phyloP scores from a whole-genome alignment of 2,888 invertebrate species.

The Ennomos quercinarius region DNA sequence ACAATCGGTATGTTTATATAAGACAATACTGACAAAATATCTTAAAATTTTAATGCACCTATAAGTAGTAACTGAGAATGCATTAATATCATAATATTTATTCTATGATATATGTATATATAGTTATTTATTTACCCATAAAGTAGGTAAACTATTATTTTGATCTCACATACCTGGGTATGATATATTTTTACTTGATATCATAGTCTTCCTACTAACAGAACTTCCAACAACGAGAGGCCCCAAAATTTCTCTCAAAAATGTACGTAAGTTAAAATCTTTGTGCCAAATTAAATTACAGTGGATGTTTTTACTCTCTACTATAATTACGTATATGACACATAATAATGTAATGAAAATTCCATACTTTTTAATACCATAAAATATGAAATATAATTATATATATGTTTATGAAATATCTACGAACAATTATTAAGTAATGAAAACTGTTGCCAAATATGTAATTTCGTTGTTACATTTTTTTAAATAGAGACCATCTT shows the following conservation, averaged over 20 bases:
- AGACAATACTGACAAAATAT: conserved; percentile 25
- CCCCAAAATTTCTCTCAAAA: conserved; percentile 2
- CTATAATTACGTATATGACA: no score
- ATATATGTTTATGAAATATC: no score
- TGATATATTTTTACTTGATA: conserved; percentile 17
- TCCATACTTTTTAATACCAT: no score
- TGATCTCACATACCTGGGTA: conserved; percentile 25
- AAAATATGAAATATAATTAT: no score
- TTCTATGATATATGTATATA: background rate
- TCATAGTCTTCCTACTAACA: conserved; percentile 29
- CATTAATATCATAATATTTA: conserved; percentile 3
- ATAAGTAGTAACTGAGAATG: conserved; percentile 5
- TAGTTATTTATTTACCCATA: conserved; percentile 3
- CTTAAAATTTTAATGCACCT: conserved; percentile 9
- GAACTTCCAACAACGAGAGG: conserved; percentile 8
- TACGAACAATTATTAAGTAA: no score
- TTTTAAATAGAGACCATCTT: no score
- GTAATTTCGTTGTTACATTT: no score
- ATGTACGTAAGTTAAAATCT: conserved; percentile 1
- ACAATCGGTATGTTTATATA: conserved; percentile 16
- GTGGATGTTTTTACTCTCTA: no score
- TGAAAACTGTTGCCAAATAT: no score
- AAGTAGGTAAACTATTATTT: conserved; percentile 11
- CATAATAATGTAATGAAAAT: no score
- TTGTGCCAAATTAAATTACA: conserved; percentile 21